These are phyloP conservation scores for Junco hyemalis DNA, from an alignment of 2,113 vertebrate species.

Conservation along the genomic window DNA sequence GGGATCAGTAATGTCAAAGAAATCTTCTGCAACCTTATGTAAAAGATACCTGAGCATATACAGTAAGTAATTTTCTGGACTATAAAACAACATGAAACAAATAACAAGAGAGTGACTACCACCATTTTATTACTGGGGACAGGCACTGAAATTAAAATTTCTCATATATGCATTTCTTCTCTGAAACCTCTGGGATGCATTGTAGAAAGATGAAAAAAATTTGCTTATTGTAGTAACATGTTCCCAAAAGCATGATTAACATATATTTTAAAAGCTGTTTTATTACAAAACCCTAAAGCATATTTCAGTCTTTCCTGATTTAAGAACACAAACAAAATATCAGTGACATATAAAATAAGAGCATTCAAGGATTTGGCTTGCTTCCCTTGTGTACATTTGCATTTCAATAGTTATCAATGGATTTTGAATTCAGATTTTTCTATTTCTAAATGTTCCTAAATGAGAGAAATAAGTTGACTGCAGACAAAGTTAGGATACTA, in stretches of 20 bases:
- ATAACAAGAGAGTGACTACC: not conserved
- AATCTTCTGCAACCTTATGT: not conserved
- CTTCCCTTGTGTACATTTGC: not conserved
- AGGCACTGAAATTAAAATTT: not conserved
- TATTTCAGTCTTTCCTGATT: not conserved
- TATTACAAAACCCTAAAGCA: not conserved
- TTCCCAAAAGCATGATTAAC: not conserved
- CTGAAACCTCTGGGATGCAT: not conserved
- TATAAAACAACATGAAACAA: not conserved
- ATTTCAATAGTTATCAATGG: not conserved
- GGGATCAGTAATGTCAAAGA: not conserved
- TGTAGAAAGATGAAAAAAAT: not conserved
- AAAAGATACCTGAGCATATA: not conserved
- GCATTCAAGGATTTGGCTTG: not conserved
- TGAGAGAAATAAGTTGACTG: not conserved
- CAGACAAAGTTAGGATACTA: not conserved
- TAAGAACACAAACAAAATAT: not conserved
- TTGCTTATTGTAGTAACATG: not conserved
- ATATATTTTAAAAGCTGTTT: not conserved
- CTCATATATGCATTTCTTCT: not conserved
- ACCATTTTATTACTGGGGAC: not conserved
- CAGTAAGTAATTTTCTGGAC: constrained; percentile 3
- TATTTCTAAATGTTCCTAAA: not conserved
- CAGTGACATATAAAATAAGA: not conserved
- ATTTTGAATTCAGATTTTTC: not conserved